Evolutionary conservation across 2,113 vertebrate genomes (phyloP), one percentile per base, ranked within the genome.

Genomic region (Thamnaconus septentrionalis): DNA sequence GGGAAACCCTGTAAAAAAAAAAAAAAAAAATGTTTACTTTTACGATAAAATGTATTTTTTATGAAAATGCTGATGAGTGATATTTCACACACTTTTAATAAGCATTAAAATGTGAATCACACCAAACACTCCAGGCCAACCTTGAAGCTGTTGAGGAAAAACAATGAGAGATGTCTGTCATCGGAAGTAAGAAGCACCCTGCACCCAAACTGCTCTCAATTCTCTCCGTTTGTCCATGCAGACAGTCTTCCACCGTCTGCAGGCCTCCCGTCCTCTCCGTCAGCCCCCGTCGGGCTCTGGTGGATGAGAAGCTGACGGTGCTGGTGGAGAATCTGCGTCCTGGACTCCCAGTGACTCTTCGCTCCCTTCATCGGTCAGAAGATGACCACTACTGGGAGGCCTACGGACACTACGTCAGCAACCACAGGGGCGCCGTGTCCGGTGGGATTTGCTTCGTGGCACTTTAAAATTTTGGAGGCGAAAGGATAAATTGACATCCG

Each of bases 301-400:
- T 88, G 3, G 91, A 92, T 0, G 88, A 92, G 76, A 64, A 49
- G 61, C 48, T 91, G 52, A 53, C 48, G 39, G 81, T 92, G 7
- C 0, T 48, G 50, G 84, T 91, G 52, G 69, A 77, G 67, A 90
- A 91, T 56, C 79, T 92, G n/a, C 70, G 64, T 3, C 71, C 82
- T 0, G 69, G 59, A 7, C 59, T 47, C 46, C 63, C 72, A 0
- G 85, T 92, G 0, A 92, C 91, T 0, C 52, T 92, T 4, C 81
- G 74, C 71, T 82, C 84, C 49, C 59, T 88, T 6, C 85, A 87
- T 58, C 82, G 49, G 0, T 92, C 90, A 0, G 91, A 91, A 40
- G 89, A 90, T 44, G 64, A 69, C 4, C 75, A 90, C 54, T 12
- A 80, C 42, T 92, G 91, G 91, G 86, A 92, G 70, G 91, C 89